Percentiles rank a stretch among this genome's conserved stretches.
These are phyloP conservation scores for Labeo catla DNA, from an alignment of 2,113 vertebrate genomes.

Conservation along the genomic window DNA sequence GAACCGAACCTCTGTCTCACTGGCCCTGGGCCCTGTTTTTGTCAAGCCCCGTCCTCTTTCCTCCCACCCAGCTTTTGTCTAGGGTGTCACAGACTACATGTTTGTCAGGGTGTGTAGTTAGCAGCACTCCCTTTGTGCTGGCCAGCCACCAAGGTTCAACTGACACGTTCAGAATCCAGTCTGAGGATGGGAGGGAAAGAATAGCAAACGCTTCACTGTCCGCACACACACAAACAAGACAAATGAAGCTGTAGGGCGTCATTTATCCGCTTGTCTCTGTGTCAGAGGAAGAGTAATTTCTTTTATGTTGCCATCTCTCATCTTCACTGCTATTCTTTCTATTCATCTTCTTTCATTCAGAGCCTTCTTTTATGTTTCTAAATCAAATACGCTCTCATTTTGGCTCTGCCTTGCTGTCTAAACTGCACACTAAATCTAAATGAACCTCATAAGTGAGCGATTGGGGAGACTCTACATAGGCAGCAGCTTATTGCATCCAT, in stretches of 20 bases:
- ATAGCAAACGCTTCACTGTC: constrained; percentile 5
- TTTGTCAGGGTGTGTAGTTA: constrained; percentile 29
- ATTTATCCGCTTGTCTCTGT: constrained; percentile 19
- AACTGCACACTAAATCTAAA: neutral
- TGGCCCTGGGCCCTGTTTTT: neutral
- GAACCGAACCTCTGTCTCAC: neutral
- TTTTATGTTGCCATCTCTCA: constrained; percentile 5
- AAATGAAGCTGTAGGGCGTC: neutral
- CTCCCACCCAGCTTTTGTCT: neutral
- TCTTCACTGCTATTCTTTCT: neutral
- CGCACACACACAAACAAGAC: neutral
- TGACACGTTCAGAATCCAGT: neutral
- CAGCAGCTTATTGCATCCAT: neutral
- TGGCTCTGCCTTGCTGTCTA: neutral
- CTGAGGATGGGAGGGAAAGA: constrained; percentile 7
- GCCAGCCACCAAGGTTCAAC: constrained; percentile 9
- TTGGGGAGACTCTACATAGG: neutral
- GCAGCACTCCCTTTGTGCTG: constrained; percentile 24
- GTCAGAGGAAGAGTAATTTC: neutral
- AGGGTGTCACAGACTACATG: constrained; percentile 25
- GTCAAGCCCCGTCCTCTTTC: neutral
- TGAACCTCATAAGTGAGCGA: neutral
- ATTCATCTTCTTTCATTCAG: constrained; percentile 21
- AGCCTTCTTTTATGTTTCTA: constrained; percentile 7
- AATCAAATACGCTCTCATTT: neutral